Percentiles rank a stretch among this genome's conserved stretches.
Evolutionary conservation across 2,888 invertebrate species (phyloP).

Genomic region (Lepetodrilus schrolli): DNA sequence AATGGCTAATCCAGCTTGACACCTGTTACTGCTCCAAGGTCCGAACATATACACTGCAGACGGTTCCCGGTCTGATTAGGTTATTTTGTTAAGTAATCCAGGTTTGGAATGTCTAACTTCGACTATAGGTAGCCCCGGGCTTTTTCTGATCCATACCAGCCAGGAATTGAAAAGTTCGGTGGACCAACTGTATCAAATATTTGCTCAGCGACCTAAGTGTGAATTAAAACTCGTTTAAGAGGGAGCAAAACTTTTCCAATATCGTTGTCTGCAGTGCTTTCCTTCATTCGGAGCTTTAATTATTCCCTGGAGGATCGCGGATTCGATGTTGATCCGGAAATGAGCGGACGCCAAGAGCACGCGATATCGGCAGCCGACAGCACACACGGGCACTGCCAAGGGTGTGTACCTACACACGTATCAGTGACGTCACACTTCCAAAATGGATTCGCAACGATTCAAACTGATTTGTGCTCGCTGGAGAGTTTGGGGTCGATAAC

Average conservation of each 20-base stretch:
- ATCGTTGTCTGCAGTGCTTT: neutral
- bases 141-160: neutral
- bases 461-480: neutral
- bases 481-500: constrained; percentile 4
- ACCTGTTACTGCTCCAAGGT: constrained; percentile 1
- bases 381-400: neutral
- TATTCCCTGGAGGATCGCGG: neutral
- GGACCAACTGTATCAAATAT: constrained; percentile 21
- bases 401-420: constrained; percentile 16
- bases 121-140: neutral
- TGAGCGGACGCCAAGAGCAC: constrained; percentile 3
- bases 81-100: constrained; percentile 23
- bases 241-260: constrained; percentile 13
- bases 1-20: constrained; percentile 15
- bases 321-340: constrained; percentile 8
- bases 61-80: neutral
- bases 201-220: constrained; percentile 1
- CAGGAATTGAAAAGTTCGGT: constrained; percentile 13
- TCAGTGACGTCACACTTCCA: constrained; percentile 1
- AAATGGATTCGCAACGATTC: constrained; percentile 13
- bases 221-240: constrained; percentile 22
- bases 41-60: neutral
- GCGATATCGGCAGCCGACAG: neutral
- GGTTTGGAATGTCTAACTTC: constrained; percentile 4
- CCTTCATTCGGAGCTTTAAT: constrained; percentile 7